Evolutionary conservation across 2,888 invertebrate genomes (phyloP).

Genomic region (Noctua comes): DNA sequence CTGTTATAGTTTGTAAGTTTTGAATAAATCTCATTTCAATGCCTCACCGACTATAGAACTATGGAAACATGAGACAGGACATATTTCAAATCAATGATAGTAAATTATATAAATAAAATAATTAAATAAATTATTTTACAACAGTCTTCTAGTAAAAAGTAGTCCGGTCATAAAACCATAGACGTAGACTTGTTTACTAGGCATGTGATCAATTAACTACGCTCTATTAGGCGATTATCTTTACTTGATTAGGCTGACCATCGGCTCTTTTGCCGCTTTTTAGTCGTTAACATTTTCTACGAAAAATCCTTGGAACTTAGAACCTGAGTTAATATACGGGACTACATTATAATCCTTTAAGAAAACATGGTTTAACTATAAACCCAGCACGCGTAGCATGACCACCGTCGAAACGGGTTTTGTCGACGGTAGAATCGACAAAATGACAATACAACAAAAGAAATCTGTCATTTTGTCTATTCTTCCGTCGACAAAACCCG

Average conservation of each 20-base stretch:
- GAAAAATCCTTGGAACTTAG: not conserved
- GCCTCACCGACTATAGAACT: not conserved
- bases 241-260: conserved; percentile 24
- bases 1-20: not conserved
- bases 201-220: conserved; percentile 22
- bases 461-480: too few relatives aligned
- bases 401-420: too few relatives aligned
- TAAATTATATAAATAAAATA: too few relatives aligned
- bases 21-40: not conserved
- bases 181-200: not conserved
- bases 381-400: too few relatives aligned
- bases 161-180: not conserved
- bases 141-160: not conserved
- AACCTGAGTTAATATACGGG: not conserved
- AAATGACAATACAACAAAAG: too few relatives aligned
- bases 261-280: not conserved
- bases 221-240: conserved; percentile 36
- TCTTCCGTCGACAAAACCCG: too few relatives aligned
- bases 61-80: too few relatives aligned
- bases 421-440: too few relatives aligned
- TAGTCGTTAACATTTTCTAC: not conserved
- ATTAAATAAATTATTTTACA: too few relatives aligned
- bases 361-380: not conserved
- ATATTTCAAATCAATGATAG: too few relatives aligned
- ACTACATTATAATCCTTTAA: not conserved